Percentiles rank a stretch among this genome's conserved stretches.
These are phyloP conservation scores for Netelia virgata DNA, from an alignment of 2,888 invertebrate species.

Conservation along the genomic window DNA sequence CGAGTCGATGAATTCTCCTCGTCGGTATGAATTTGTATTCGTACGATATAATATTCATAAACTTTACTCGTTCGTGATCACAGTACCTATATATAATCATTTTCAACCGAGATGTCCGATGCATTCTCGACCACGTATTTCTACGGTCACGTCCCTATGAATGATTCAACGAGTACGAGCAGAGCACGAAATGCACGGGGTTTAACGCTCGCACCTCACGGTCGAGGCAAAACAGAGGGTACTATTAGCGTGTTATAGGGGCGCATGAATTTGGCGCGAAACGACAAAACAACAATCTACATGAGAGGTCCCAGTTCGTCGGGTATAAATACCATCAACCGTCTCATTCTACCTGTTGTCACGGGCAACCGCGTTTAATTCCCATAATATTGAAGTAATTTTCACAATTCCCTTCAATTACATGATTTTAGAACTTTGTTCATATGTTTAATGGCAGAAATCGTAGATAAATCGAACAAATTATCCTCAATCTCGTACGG, in stretches of 20 bases:
- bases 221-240: conserved; percentile 69
- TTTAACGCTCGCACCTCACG: conserved; percentile 28
- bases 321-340: background rate
- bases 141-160: conserved; percentile 72
- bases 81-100: conserved; percentile 32
- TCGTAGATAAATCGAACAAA: too few relatives aligned
- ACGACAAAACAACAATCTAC: conserved; percentile 33
- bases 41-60: conserved; percentile 68
- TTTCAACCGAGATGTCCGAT: conserved; percentile 63
- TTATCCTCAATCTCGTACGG: too few relatives aligned
- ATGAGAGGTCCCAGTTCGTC: conserved; percentile 2
- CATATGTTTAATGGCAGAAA: too few relatives aligned
- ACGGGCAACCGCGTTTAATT: background rate
- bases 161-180: conserved; percentile 73
- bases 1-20: background rate
- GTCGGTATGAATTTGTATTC: conserved; percentile 21
- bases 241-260: conserved; percentile 75
- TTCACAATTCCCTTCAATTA: too few relatives aligned
- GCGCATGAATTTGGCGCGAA: conserved; percentile 73
- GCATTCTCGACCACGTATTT: conserved; percentile 70
- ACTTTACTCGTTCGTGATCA: conserved; percentile 71
- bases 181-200: conserved; percentile 15
- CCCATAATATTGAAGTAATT: too few relatives aligned
- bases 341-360: background rate
- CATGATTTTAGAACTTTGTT: too few relatives aligned